phyloP scores from a whole-genome alignment of 1,140 invertebrate species.

The Nixonia krombeini region DNA sequence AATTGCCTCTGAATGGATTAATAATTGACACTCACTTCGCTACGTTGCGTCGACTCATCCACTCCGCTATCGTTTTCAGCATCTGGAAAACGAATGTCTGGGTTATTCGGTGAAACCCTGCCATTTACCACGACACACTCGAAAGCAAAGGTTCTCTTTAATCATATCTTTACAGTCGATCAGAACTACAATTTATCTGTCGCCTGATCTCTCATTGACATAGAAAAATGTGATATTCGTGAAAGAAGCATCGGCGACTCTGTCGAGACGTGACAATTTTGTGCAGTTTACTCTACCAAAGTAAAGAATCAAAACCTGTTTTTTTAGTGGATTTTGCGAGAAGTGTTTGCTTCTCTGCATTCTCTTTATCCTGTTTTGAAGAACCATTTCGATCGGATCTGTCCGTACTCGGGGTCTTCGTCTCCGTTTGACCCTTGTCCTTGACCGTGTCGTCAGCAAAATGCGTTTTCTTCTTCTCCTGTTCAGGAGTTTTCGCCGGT shows the following conservation, averaged over 20 bases:
- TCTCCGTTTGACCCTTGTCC: constrained; percentile 14
- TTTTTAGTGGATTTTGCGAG: constrained; percentile 26
- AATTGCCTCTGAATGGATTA: no score
- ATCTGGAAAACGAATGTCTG: constrained; percentile 76
- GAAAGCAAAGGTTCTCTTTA: constrained; percentile 30
- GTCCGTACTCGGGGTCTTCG: constrained; percentile 23
- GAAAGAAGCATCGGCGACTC: no score
- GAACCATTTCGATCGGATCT: constrained; percentile 17
- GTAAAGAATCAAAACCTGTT: constrained; percentile 22
- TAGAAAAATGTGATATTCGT: no score
- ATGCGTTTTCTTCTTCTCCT: constrained; percentile 51
- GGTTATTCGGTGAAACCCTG: no score
- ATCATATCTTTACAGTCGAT: no score
- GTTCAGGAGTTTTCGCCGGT: constrained; percentile 23
- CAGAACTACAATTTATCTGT: not conserved
- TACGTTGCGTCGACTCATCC: constrained; percentile 81
- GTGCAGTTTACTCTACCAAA: no score
- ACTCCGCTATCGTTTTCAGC: constrained; percentile 85
- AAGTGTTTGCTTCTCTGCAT: constrained; percentile 6
- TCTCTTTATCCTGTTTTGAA: constrained; percentile 16
- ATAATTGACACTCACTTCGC: constrained; percentile 75
- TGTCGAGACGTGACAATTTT: no score
- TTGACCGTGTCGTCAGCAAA: constrained; percentile 42
- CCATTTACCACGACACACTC: no score
- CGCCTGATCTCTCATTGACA: no score